Evolutionary conservation across 1,140 invertebrate species (phyloP).

Genomic region (Drosophila tropicalis): DNA sequence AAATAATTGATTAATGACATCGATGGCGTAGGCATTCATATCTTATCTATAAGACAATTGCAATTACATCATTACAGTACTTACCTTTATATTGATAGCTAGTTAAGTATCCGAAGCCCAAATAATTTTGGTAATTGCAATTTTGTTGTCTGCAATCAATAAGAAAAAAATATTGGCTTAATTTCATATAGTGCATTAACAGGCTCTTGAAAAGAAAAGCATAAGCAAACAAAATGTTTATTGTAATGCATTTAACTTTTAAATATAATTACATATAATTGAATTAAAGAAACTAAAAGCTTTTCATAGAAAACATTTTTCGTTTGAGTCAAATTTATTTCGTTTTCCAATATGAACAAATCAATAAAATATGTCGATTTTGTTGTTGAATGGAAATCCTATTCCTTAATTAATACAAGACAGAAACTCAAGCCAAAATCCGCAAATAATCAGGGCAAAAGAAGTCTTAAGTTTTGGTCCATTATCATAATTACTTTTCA

Average conservation of each 20-base stretch:
- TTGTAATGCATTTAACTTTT: too few species aligned
- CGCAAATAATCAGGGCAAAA: not conserved
- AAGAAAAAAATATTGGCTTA: not conserved
- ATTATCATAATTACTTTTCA: constrained; percentile 22
- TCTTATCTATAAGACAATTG: not conserved
- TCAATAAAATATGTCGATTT: too few species aligned
- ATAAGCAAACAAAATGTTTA: not conserved
- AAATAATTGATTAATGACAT: too few species aligned
- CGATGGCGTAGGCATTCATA: not conserved
- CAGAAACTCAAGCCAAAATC: not conserved
- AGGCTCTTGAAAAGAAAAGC: not conserved
- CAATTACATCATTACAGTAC: not conserved
- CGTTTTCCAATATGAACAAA: too few species aligned
- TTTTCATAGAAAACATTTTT: too few species aligned
- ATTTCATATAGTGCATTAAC: not conserved
- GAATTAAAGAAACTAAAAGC: too few species aligned
- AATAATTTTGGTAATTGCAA: not conserved
- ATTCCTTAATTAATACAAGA: too few species aligned
- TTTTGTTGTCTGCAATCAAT: not conserved
- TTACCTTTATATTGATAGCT: not conserved
- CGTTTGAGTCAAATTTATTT: too few species aligned
- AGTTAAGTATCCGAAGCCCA: not conserved
- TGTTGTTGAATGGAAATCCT: too few species aligned
- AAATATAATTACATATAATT: too few species aligned
- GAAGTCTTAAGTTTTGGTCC: not conserved